Percentiles rank a stretch among this genome's conserved stretches.
These are phyloP conservation scores for Acronicta leporina DNA, from an alignment of 2,888 invertebrate genomes.

Conservation along the genomic window DNA sequence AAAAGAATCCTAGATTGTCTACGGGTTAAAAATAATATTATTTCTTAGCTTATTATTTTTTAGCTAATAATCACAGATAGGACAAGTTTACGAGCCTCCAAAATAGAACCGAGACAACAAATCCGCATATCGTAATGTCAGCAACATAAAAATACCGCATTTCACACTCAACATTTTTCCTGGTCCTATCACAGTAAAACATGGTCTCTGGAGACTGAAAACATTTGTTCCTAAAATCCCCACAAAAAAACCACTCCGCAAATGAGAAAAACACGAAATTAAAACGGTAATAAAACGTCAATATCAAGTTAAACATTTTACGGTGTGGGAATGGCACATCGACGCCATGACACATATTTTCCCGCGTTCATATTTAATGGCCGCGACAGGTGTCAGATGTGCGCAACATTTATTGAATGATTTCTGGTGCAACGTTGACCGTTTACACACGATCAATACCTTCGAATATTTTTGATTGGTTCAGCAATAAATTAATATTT, in stretches of 20 bases:
- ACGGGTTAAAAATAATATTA: no score
- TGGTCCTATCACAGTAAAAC: constrained; percentile 30
- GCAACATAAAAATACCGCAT: constrained; percentile 49
- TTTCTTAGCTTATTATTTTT: no score
- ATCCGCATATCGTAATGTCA: constrained; percentile 30
- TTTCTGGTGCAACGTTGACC: constrained; percentile 41
- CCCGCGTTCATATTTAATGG: constrained; percentile 81
- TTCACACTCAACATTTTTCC: constrained; percentile 37
- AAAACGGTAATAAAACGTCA: constrained; percentile 50
- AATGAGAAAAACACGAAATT: constrained; percentile 40
- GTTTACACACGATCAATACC: constrained; percentile 37
- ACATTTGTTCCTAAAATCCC: constrained; percentile 21
- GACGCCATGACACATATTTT: constrained; percentile 82
- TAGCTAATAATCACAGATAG: no score
- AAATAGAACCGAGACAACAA: constrained; percentile 28
- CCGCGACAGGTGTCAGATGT: constrained; percentile 81
- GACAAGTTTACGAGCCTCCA: constrained; percentile 19
- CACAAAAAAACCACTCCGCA: constrained; percentile 21
- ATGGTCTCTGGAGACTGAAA: constrained; percentile 16
- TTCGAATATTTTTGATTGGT: constrained; percentile 25
- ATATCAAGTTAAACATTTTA: constrained; percentile 58
- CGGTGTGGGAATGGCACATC: constrained; percentile 63
- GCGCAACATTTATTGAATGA: constrained; percentile 53
- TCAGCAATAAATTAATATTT: constrained; percentile 34
- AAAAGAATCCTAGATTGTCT: no score